Evolutionary conservation across 2,888 invertebrate species (phyloP).

Genomic region (Oscheius sp.): DNA sequence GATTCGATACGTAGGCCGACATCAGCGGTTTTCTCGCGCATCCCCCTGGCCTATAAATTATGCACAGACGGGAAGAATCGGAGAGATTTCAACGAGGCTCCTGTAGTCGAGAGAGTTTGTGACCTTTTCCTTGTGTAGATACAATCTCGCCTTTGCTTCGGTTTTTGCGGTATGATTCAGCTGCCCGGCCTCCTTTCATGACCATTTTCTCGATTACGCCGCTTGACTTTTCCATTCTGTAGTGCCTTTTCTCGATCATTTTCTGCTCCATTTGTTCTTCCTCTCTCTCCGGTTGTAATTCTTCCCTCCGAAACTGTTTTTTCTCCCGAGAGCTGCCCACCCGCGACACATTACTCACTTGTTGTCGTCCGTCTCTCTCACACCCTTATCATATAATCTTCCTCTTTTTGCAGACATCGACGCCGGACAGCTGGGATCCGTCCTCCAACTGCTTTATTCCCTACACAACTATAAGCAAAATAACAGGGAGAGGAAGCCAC

Average conservation of each 20-base stretch:
- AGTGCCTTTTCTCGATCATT: no score
- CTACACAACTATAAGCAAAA: conserved; percentile 86
- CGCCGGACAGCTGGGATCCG: conserved; percentile 92
- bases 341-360: conserved; percentile 3
- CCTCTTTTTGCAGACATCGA: conserved; percentile 82
- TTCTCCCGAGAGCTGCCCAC: background rate
- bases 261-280: no score
- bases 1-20: background rate
- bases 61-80: background rate
- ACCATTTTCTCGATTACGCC: background rate
- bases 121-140: background rate
- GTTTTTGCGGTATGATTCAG: background rate
- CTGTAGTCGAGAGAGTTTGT: background rate
- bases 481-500: conserved; percentile 42
- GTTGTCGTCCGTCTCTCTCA: background rate
- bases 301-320: background rate
- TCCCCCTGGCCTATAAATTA: background rate
- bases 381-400: background rate
- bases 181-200: background rate
- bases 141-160: conserved; percentile 2
- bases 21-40: conserved; percentile 1
- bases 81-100: no score
- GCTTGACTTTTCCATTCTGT: no score
- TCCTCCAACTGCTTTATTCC: conserved; percentile 92
- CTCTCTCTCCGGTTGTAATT: no score